Conservation (phyloP, 2,113 vertebrate genomes). For the Arvicanthis niloticus region DNA sequence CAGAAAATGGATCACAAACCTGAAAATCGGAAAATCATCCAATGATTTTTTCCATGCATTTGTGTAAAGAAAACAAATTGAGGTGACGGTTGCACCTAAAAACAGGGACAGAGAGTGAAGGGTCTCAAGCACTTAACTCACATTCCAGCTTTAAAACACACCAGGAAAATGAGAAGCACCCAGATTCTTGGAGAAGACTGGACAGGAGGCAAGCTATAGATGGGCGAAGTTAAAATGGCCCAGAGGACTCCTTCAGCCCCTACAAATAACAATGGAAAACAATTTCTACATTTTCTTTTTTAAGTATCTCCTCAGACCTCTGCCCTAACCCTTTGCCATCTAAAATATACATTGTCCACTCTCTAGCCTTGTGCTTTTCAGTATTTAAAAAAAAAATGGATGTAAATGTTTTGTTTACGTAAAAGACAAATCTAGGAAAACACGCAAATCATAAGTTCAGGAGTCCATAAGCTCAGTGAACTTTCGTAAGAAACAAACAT, state of each 20-base stretch:
- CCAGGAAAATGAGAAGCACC: background rate
- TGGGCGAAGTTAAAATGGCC: background rate
- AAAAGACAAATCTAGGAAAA: background rate
- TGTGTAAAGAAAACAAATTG: conserved; percentile 68
- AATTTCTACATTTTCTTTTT: background rate
- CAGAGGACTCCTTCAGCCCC: background rate
- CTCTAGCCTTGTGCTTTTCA: background rate
- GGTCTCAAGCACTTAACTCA: conserved; percentile 8
- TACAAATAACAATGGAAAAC: background rate
- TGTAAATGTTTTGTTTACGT: background rate
- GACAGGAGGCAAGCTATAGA: background rate
- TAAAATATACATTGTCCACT: background rate
- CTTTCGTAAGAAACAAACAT: background rate
- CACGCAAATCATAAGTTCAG: background rate
- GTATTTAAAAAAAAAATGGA: background rate
- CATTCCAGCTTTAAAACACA: background rate
- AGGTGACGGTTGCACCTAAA: conserved; percentile 15
- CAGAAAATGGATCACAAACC: conserved; percentile 87
- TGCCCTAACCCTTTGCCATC: background rate
- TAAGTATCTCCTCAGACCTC: background rate
- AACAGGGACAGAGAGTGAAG: conserved; percentile 73
- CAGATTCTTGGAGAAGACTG: background rate
- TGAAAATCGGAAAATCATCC: conserved; percentile 89
- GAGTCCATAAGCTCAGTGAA: background rate
- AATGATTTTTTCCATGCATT: conserved; percentile 83